phyloP scores from a whole-genome alignment of 2,888 invertebrate species.

The Plemyria rubiginata region DNA sequence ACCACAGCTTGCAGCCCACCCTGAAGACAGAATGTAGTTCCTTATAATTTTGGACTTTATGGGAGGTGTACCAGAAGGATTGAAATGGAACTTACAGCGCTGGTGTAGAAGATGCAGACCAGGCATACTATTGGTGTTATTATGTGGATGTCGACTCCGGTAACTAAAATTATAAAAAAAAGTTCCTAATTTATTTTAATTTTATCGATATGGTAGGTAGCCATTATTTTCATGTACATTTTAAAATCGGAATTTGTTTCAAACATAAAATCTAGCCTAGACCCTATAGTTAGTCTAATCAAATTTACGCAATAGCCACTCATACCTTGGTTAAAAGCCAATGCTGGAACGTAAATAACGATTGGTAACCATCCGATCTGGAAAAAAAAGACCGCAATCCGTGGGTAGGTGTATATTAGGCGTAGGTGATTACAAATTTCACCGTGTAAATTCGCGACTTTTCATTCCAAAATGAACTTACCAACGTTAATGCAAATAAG shows the following conservation, averaged over 20 bases:
- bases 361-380: constrained; percentile 92
- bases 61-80: neutral
- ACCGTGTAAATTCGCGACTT: neutral
- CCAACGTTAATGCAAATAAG: constrained; percentile 88
- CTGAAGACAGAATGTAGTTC: constrained; percentile 63
- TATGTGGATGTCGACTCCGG: constrained; percentile 92
- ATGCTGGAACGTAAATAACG: constrained; percentile 90
- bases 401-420: neutral
- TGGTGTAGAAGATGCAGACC: constrained; percentile 94
- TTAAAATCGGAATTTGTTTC: too few species aligned
- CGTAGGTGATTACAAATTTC: neutral
- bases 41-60: neutral
- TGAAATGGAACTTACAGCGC: constrained; percentile 85
- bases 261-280: too few species aligned
- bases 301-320: neutral
- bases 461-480: constrained; percentile 65
- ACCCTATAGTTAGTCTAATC: too few species aligned
- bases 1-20: constrained; percentile 92
- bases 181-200: neutral
- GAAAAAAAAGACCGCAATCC: constrained; percentile 45
- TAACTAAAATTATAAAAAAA: constrained; percentile 85
- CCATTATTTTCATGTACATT: too few species aligned
- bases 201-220: too few species aligned
- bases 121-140: constrained; percentile 92
- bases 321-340: constrained; percentile 92